phyloP scores from a whole-genome alignment of 2,888 invertebrate species.

The Phortica okadai region DNA sequence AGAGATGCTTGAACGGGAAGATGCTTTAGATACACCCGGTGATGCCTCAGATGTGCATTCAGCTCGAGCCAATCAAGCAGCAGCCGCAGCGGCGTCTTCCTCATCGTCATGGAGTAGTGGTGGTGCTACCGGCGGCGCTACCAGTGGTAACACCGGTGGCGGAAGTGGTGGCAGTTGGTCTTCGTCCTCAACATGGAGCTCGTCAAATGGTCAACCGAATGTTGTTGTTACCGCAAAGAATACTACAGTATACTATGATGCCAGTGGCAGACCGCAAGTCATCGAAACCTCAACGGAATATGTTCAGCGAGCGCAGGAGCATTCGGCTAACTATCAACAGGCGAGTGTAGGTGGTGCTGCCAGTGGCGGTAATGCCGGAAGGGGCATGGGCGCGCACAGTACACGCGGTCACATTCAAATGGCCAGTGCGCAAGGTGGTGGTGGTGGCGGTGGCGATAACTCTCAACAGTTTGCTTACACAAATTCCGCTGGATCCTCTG shows the following conservation, averaged over 20 bases:
- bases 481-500: conserved; percentile 37
- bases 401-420: conserved; percentile 68
- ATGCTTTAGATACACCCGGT: conserved; percentile 74
- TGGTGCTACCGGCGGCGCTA: conserved; percentile 25
- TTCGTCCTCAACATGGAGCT: conserved; percentile 55
- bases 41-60: conserved; percentile 77
- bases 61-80: conserved; percentile 74
- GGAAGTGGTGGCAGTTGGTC: conserved; percentile 40
- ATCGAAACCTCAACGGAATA: conserved; percentile 78
- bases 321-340: conserved; percentile 53
- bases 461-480: conserved; percentile 45
- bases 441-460: conserved; percentile 30
- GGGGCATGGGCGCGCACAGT: conserved; percentile 52
- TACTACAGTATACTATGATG: conserved; percentile 75
- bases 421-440: conserved; percentile 54
- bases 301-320: conserved; percentile 44
- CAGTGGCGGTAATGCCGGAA: conserved; percentile 18
- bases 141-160: conserved; percentile 34
- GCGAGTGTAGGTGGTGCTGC: background rate
- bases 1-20: conserved; percentile 72
- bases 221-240: conserved; percentile 67
- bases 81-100: conserved; percentile 49
- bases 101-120: background rate
- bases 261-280: conserved; percentile 77
- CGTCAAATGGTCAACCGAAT: conserved; percentile 54